Base-by-base conservation (phyloP, 1,140 invertebrate species). In the Archegozetes longisetosus region DNA sequence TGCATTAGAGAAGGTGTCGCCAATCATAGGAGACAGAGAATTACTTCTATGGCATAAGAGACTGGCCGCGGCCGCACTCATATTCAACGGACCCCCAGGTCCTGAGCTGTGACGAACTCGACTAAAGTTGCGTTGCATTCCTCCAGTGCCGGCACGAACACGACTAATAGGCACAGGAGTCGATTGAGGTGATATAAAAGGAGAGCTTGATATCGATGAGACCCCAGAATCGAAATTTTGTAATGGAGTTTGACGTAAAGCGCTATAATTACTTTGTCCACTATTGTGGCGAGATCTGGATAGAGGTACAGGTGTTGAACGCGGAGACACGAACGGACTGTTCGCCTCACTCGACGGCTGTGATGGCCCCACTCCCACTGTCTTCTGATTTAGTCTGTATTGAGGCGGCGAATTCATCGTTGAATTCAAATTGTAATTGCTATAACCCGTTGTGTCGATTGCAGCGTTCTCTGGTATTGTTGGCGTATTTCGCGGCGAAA, bases 261-360 rank as follows among this genome's bases (percentile, higher is more conserved):
- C 62, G 59, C 60, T 63, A 60, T 64, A 65, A 62, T 64, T 66
- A 67, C 59, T 70, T 54, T 70, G 68, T n/a, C 69, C 72, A 48
- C 72, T 73, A 60, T 71, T 71, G 60, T 73, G 72, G 14, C 73
- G 64, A 24, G 72, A 74, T 23, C 83, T 74, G 24, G 65, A 64
- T 20, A 68, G 49, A 13, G 80, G 79, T 1, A 84, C 77, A 1
- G 84, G 83, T 1, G 85, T 86, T 61, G 82, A 81, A 24, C 84
- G 75, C 0, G 86, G 86, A 65, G 85, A 88, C 1, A 88, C 84
- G 69, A 89, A 89, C 1, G 85, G 85, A 69, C 83, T 86, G n/a
- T 80, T 79, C 58, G 76, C 77, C 2, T 78, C 75, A 61, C 69
- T 70, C 27, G 66, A 63, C n/a, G 70, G 64, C 40, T 66, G 66